Percentiles rank a stretch among this genome's conserved stretches.
phyloP scores from a whole-genome alignment of 2,888 invertebrate species.

The Buathra laborator region DNA sequence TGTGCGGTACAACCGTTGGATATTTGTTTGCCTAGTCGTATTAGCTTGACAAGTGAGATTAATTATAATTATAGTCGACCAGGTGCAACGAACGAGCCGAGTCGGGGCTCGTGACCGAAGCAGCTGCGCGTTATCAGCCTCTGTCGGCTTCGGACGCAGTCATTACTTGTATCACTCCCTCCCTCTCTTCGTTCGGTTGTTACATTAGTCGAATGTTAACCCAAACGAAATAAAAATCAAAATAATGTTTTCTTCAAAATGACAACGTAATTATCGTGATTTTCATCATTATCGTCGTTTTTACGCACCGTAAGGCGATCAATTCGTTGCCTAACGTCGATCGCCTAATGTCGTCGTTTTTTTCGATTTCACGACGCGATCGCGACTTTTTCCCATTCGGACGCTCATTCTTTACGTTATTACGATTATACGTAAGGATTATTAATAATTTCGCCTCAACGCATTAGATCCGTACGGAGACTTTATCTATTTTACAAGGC shows the following conservation, averaged over 20 bases:
- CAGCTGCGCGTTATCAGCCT: constrained; percentile 71
- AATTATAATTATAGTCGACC: constrained; percentile 51
- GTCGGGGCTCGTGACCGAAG: constrained; percentile 60
- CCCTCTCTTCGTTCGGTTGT: neutral
- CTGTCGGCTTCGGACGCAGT: constrained; percentile 57
- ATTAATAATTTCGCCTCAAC: constrained; percentile 27
- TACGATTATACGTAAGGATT: neutral
- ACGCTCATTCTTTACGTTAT: neutral
- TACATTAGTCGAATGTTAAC: constrained; percentile 20
- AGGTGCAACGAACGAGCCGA: constrained; percentile 69
- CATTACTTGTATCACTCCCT: constrained; percentile 41
- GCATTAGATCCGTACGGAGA: neutral
- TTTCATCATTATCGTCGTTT: too few relatives aligned
- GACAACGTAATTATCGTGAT: too few relatives aligned
- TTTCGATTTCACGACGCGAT: neutral
- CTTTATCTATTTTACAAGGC: neutral
- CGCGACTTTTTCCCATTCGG: neutral
- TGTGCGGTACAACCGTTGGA: neutral
- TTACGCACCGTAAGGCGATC: too few relatives aligned
- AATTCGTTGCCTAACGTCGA: too few relatives aligned
- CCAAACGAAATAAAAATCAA: neutral
- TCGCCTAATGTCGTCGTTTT: too few relatives aligned
- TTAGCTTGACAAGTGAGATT: constrained; percentile 25
- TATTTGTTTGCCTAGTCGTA: constrained; percentile 9
- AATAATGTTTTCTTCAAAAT: neutral